phyloP scores from a whole-genome alignment of 2,113 vertebrate species.

The Rafetus swinhoei region DNA sequence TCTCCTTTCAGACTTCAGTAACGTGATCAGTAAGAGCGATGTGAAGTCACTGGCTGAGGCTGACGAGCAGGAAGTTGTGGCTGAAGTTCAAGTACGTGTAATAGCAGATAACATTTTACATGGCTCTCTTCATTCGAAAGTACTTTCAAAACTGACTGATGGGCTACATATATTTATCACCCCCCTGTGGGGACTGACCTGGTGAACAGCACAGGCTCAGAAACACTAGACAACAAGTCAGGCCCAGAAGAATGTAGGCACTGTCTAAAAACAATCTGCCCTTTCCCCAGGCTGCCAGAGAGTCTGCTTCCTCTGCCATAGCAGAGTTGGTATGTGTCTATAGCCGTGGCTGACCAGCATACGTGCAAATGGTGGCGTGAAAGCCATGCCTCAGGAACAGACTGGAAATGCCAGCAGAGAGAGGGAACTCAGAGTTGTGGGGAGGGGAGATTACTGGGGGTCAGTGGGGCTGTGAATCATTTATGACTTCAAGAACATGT shows the following conservation, averaged over 20 bases:
- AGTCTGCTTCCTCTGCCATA: accelerated
- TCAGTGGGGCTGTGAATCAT: neutral
- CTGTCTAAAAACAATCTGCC: neutral
- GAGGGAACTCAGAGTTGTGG: neutral
- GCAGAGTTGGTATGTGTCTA: accelerated
- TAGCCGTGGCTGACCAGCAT: accelerated
- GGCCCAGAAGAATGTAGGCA: neutral
- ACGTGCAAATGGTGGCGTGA: accelerated
- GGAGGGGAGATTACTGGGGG: neutral
- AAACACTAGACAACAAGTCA: accelerated
- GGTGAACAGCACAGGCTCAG: accelerated
- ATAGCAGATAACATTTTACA: neutral
- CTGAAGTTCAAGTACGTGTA: constrained; percentile 92
- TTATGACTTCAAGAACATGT: accelerated
- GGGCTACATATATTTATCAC: accelerated
- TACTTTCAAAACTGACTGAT: accelerated
- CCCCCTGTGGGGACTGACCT: neutral
- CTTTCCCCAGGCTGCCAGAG: neutral
- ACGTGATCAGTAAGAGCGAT: constrained; percentile 96
- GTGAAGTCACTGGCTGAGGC: constrained; percentile 94
- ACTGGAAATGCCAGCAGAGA: accelerated
- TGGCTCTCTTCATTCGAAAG: neutral
- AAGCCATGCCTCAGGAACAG: accelerated
- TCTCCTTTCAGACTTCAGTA: constrained; percentile 90
- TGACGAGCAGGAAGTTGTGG: constrained; percentile 95